A percentile compares a stretch with the other conserved stretches of the same genome.
These are phyloP conservation scores for Pammene fasciana DNA, from an alignment of 2,888 invertebrate genomes.

Conservation along the genomic window DNA sequence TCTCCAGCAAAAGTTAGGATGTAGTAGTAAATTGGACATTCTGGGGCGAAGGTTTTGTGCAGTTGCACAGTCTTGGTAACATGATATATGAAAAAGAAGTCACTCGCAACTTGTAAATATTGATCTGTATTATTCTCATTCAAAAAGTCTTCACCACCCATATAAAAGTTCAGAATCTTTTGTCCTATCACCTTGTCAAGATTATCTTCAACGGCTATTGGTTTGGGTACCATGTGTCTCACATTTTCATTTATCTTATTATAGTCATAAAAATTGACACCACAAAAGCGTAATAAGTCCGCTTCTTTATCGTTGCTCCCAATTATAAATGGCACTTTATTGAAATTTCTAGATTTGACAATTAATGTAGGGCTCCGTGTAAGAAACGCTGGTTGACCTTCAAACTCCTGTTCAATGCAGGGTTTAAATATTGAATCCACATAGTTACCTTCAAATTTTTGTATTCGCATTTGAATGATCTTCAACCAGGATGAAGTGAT, in stretches of 20 bases:
- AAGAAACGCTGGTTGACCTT: conserved; percentile 72
- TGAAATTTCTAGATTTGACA: conserved; percentile 70
- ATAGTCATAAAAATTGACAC: conserved; percentile 61
- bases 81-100: conserved; percentile 73
- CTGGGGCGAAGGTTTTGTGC: conserved; percentile 63
- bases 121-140: conserved; percentile 65
- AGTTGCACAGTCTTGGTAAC: conserved; percentile 69
- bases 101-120: conserved; percentile 71
- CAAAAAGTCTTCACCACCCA: conserved; percentile 62
- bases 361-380: conserved; percentile 68
- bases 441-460: conserved; percentile 49
- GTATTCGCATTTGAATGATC: conserved; percentile 44
- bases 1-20: conserved; percentile 69
- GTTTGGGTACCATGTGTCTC: conserved; percentile 64
- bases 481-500: conserved; percentile 59
- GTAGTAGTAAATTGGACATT: conserved; percentile 71
- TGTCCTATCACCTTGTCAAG: conserved; percentile 62
- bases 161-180: conserved; percentile 69
- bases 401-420: conserved; percentile 72
- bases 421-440: conserved; percentile 70
- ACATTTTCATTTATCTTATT: conserved; percentile 66
- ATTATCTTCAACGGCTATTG: conserved; percentile 58
- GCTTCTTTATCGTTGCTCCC: conserved; percentile 73
- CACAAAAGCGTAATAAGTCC: conserved; percentile 58
- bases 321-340: conserved; percentile 75